phyloP scores from a whole-genome alignment of 2,888 invertebrate species.

The Ochlodes sylvanus region DNA sequence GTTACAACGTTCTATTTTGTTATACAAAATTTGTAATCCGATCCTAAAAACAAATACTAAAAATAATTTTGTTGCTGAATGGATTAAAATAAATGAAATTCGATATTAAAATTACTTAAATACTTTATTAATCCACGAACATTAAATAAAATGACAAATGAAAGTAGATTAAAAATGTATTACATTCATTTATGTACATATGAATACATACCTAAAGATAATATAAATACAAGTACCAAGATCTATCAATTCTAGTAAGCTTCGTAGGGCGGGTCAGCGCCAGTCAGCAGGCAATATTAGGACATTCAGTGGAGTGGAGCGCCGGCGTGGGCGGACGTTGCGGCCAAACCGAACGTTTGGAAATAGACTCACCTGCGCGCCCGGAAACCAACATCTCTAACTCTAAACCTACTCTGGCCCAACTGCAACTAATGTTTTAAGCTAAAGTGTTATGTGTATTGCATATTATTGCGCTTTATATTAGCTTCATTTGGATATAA shows the following conservation, averaged over 20 bases:
- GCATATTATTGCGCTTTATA: no score
- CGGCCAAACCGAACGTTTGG: constrained; percentile 62
- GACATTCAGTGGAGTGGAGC: constrained; percentile 76
- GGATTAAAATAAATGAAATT: no score
- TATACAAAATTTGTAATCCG: no score
- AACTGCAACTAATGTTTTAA: no score
- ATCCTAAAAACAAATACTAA: no score
- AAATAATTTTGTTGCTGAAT: no score
- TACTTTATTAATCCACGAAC: not conserved
- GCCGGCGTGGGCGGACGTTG: constrained; percentile 65
- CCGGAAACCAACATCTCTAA: constrained; percentile 42
- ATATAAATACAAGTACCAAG: constrained; percentile 57
- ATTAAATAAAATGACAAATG: not conserved
- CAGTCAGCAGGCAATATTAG: constrained; percentile 61
- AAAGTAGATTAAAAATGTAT: no score
- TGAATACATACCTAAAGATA: not conserved
- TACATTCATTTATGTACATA: no score
- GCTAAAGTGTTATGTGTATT: no score
- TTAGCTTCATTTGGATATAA: no score
- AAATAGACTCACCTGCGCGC: constrained; percentile 58
- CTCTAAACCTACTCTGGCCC: constrained; percentile 25
- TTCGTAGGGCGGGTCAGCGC: constrained; percentile 66
- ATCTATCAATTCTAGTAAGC: constrained; percentile 30
- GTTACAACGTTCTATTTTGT: no score
- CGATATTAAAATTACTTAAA: no score